Conservation (phyloP, 2,888 invertebrate species). For the Leptarthrus brevirostris region DNA sequence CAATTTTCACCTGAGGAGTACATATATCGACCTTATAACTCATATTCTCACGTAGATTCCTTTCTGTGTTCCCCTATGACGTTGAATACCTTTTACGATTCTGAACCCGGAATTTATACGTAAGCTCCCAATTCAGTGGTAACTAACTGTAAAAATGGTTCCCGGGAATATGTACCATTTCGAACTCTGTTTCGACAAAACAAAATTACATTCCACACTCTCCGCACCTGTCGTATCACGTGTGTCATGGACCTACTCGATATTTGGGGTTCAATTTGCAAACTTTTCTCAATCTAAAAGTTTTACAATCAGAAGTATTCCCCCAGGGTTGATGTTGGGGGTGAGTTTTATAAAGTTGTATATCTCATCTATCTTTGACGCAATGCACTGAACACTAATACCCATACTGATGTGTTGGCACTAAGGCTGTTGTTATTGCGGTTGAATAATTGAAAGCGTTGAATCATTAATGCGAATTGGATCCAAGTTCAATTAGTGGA, state of each 20-base stretch:
- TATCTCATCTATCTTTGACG: too few species aligned
- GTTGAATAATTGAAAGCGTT: conserved; percentile 27
- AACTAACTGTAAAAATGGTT: conserved; percentile 15
- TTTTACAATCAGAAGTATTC: conserved; percentile 30
- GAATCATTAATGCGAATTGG: conserved; percentile 25
- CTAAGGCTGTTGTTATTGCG: background rate
- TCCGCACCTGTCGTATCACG: background rate
- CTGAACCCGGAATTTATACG: too few species aligned
- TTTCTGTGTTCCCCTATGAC: too few species aligned
- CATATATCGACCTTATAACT: too few species aligned
- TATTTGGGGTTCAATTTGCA: conserved; percentile 10
- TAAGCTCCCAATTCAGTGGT: too few species aligned
- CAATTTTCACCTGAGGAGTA: too few species aligned
- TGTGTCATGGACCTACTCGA: conserved; percentile 17
- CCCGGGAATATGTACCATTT: background rate
- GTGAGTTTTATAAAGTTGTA: background rate
- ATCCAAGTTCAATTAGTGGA: conserved; percentile 14
- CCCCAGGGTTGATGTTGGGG: background rate
- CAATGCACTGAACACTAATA: too few species aligned
- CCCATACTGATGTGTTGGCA: too few species aligned
- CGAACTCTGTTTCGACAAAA: too few species aligned
- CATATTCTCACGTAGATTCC: too few species aligned
- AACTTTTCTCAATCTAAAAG: conserved; percentile 41
- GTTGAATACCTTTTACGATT: too few species aligned
- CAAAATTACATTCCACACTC: background rate